Evolutionary conservation across 2,888 invertebrate genomes (phyloP).

Genomic region (Trachelus troglodyta): DNA sequence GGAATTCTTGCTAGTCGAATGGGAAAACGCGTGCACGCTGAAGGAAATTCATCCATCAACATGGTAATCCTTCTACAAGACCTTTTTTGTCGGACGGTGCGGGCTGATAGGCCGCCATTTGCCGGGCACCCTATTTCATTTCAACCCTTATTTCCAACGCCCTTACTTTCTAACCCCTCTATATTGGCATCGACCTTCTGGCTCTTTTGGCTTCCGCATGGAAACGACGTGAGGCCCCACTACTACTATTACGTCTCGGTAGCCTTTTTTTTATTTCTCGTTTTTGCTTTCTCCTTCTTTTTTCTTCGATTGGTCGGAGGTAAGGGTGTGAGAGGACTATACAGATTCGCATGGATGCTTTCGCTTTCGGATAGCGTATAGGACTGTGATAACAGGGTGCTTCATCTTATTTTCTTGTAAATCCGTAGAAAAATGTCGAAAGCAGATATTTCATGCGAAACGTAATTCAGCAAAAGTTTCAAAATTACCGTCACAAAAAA

Average conservation of each 20-base stretch:
- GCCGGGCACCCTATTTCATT: neutral
- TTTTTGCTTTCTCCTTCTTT: neutral
- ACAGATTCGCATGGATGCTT: neutral
- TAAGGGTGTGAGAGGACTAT: neutral
- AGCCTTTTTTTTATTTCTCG: neutral
- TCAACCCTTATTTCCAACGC: neutral
- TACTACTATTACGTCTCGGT: neutral
- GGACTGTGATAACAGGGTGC: neutral
- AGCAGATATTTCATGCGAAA: neutral
- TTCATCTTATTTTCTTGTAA: neutral
- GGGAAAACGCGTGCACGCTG: neutral
- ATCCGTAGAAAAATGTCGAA: neutral
- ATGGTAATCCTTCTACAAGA: neutral
- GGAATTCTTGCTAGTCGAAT: neutral
- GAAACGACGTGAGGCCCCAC: neutral
- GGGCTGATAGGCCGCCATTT: neutral
- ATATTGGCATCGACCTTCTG: neutral
- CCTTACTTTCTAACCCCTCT: neutral
- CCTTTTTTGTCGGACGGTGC: conserved; percentile 2
- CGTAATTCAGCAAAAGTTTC: neutral
- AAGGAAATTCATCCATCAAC: neutral
- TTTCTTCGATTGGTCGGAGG: neutral
- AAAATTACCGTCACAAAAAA: neutral
- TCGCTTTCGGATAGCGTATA: neutral
- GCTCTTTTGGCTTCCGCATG: neutral